Evolutionary conservation across 2,888 invertebrate genomes (phyloP), one percentile per base, ranked within the genome.

Genomic region (Cistogaster globosa): DNA sequence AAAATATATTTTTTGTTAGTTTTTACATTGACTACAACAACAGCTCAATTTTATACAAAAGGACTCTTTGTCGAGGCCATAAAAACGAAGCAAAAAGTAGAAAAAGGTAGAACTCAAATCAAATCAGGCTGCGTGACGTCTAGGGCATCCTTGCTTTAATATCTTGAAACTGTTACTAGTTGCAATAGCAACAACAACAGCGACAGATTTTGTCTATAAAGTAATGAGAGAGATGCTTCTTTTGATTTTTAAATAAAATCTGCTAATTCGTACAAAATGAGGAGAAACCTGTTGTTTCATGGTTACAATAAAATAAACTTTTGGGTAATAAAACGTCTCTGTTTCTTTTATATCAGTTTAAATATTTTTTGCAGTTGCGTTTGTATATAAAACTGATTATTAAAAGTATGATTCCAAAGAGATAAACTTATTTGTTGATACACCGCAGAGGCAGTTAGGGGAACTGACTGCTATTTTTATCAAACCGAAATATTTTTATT

Each of bases 61-160:
- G 69, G 67, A 53, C 55, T 38, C 68, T 63, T 80, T 79, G 48
- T 65, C 71, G 82, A 82, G 76, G 82, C 63, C 71, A 53, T 38
- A 32, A 53, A 51, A 67, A 67, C 42, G 72, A 80, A 68, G n/a
- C 14, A 51, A 45, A 60, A 51, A 38, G 4, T 26, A 26, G 22
- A 42, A 63, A 26, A 80, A 42, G 36, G 48, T 58, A 36, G 36
- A 11, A 38, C 20, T 20, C 42, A 68, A 76, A 76, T 57, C 26
- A 77, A 65, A 58, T 57, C 75, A 83, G 75, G 69, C 83, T 79
- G 74, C 79, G 63, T 83, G 83, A 83, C 83, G 83, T 83, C 83
- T 83, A 42, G 83, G 51, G 62, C 63, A 83, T 83, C 79, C 79
- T 83, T 83, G 83, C 63, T 63, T 58, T 68, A 22, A 60, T 62